A percentile compares a stretch with the other conserved stretches of the same genome.
These are phyloP conservation scores for Stichopus chloronotus DNA, from an alignment of 35 echinoderm and acorn worm species.

Conservation along the genomic window DNA sequence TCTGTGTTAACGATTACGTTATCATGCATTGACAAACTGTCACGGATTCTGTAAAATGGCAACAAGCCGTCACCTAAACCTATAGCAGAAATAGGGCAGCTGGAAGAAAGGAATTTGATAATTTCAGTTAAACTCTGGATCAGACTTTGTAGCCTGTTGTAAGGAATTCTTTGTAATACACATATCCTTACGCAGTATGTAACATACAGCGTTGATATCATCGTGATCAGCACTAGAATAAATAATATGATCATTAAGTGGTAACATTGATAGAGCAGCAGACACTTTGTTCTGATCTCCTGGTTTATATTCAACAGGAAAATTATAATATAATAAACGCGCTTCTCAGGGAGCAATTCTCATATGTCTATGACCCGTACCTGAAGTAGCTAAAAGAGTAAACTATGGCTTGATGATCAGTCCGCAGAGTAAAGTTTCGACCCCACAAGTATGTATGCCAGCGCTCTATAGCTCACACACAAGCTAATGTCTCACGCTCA, in stretches of 20 bases:
- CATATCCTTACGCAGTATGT: constrained; percentile 33
- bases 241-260: background rate
- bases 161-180: constrained; percentile 1
- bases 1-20: constrained; percentile 36
- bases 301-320: constrained; percentile 53
- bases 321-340: constrained; percentile 60
- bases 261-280: constrained; percentile 49
- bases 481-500: constrained; percentile 58
- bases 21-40: constrained; percentile 40
- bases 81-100: background rate
- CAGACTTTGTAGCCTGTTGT: constrained; percentile 7
- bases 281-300: constrained; percentile 41
- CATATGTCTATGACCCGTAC: constrained; percentile 61
- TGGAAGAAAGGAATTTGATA: background rate
- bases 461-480: constrained; percentile 58
- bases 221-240: constrained; percentile 15
- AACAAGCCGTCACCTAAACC: background rate
- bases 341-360: constrained; percentile 60
- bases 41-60: too few relatives aligned
- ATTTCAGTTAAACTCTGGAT: background rate
- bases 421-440: constrained; percentile 64
- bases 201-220: constrained; percentile 30
- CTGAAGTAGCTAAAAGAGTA: constrained; percentile 46
- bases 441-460: constrained; percentile 72
- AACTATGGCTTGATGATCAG: constrained; percentile 64